phyloP scores from a whole-genome alignment of 2,888 invertebrate species.

The Dasypolia templi region DNA sequence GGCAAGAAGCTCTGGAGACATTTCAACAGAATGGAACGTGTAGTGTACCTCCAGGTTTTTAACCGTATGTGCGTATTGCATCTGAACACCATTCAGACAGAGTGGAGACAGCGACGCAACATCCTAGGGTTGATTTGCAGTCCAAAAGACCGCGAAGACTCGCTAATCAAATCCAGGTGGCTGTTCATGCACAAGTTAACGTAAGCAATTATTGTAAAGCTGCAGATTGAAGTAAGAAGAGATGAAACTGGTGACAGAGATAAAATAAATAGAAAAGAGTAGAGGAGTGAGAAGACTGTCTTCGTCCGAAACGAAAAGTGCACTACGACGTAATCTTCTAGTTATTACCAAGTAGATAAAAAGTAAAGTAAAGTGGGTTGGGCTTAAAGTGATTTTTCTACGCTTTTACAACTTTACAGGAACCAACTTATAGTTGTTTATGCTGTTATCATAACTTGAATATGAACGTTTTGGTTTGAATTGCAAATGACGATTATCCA shows the following conservation, averaged over 20 bases:
- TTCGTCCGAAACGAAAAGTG: constrained; percentile 63
- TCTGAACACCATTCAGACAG: too few relatives aligned
- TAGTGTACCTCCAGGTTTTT: too few relatives aligned
- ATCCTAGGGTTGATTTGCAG: neutral
- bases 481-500: constrained; percentile 80
- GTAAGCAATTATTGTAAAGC: too few relatives aligned
- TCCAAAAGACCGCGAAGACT: neutral
- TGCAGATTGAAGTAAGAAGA: too few relatives aligned
- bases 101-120: neutral
- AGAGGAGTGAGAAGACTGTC: constrained; percentile 32
- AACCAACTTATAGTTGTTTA: constrained; percentile 9
- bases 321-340: constrained; percentile 62
- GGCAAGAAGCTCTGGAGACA: too few relatives aligned
- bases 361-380: too few relatives aligned
- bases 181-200: too few relatives aligned
- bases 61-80: too few relatives aligned
- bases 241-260: too few relatives aligned
- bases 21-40: too few relatives aligned
- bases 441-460: constrained; percentile 47
- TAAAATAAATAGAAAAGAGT: neutral
- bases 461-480: constrained; percentile 66
- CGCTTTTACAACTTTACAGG: constrained; percentile 26
- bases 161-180: neutral
- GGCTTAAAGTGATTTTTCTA: constrained; percentile 27
- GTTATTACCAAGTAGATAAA: constrained; percentile 43